A percentile compares a stretch with the other conserved stretches of the same genome.
These are phyloP conservation scores for Andricus quercusramuli DNA, from an alignment of 2,888 invertebrate species.

Conservation along the genomic window DNA sequence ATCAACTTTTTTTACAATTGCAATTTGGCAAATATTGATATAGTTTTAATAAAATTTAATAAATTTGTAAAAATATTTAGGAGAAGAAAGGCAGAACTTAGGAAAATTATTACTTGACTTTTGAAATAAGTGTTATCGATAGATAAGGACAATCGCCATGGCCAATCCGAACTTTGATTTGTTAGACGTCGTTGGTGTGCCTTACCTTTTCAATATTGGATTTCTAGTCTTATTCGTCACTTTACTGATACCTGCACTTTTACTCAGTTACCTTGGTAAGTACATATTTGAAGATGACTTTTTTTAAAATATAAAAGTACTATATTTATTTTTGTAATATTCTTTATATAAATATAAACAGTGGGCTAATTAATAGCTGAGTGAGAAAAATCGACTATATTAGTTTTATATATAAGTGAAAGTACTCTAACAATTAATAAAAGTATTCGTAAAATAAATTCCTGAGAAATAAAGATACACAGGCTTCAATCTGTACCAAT, in stretches of 20 bases:
- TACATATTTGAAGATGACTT: neutral
- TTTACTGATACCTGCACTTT: conserved; percentile 54
- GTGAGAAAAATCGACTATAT: no score
- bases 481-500: neutral
- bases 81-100: neutral
- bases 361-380: neutral
- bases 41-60: neutral
- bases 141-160: conserved; percentile 31
- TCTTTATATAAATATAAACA: neutral
- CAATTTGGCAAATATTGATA: neutral
- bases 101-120: neutral
- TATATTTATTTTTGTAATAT: neutral
- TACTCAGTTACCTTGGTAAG: conserved; percentile 62
- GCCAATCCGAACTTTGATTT: conserved; percentile 45
- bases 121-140: conserved; percentile 21
- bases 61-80: neutral
- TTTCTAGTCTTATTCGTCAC: conserved; percentile 53
- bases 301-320: neutral
- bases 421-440: neutral
- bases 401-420: neutral
- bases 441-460: neutral
- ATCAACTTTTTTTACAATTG: neutral
- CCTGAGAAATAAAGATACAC: neutral
- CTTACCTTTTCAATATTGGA: conserved; percentile 56
- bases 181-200: conserved; percentile 54